phyloP scores from a whole-genome alignment of 2,888 invertebrate genomes.

The Xestia rhomboidea region DNA sequence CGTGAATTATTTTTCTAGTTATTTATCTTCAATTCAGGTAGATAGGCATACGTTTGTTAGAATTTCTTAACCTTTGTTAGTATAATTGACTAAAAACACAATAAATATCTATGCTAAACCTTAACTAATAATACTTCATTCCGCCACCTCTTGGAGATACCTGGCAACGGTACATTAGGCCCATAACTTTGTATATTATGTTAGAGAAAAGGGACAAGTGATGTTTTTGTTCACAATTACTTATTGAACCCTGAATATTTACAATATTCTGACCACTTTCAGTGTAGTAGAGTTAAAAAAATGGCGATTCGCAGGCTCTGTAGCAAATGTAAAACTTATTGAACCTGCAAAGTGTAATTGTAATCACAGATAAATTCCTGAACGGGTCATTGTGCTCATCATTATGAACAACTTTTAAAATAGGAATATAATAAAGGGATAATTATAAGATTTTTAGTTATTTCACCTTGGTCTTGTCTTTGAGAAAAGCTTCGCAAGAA shows the following conservation, averaged over 20 bases:
- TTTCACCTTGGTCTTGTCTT: not conserved
- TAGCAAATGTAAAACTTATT: not conserved
- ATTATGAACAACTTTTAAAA: not conserved
- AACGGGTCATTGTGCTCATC: not conserved
- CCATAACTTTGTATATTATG: not conserved
- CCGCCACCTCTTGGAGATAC: too few relatives aligned
- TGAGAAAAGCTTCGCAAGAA: not conserved
- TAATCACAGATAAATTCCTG: not conserved
- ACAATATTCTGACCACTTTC: not conserved
- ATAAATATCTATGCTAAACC: too few relatives aligned
- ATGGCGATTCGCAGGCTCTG: not conserved
- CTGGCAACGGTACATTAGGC: too few relatives aligned
- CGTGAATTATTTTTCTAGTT: too few relatives aligned
- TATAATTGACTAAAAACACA: too few relatives aligned
- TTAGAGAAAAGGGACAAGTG: not conserved
- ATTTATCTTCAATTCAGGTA: too few relatives aligned
- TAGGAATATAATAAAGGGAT: too few relatives aligned
- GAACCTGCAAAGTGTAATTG: not conserved
- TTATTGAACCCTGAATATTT: not conserved
- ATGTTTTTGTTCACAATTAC: not conserved
- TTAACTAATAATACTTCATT: too few relatives aligned
- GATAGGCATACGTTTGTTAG: too few relatives aligned
- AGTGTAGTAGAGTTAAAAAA: not conserved
- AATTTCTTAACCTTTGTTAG: too few relatives aligned
- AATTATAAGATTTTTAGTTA: not conserved